Base-by-base conservation (phyloP, 2,797 vertebrate species). In the Miichthys miiuy region DNA sequence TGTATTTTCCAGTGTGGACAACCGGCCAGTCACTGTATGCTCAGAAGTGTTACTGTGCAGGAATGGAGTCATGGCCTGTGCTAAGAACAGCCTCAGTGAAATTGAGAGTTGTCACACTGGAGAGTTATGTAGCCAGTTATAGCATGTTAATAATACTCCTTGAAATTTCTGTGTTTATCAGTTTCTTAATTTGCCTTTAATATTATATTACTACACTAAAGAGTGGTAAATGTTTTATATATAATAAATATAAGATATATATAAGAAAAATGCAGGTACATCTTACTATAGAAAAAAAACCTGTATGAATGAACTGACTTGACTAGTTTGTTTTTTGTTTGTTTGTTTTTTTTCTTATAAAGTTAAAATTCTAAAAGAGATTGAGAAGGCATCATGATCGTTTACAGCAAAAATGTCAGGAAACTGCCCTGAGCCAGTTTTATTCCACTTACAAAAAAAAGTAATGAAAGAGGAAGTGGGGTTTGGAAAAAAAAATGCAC, bases 401-500 rank as follows among this genome's bases (percentile, higher is more conserved):
- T 80, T 81, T 51, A 66, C 46, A 70, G 67, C 57, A 64, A 7
- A 70, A 25, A 74, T 13, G 75, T 55, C 83, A n/a, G 62, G 51
- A 75, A 73, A 57, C 57, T 80, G 67, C 61, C 63, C 57, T 16
- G 16, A 83, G 74, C 68, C 66, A 71, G 68, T 70, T 79, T 80
- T 84, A 81, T 65, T 67, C 44, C 64, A 78, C 27, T 63, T 86
- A 34, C 58, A 34, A 65, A 60, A 48, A 82, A 57, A 86, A 75
- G 50, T 58, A 68, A 80, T 87, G 88, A 83, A 83, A 77, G 64
- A 81, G 79, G 80, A 88, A 85, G 80, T 62, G 72, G 83, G 84
- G 75, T 85, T 84, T 83, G 56, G 78, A 73, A 85, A 85, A 87
- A 87, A 88, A 87, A 87, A 88, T 86, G 79, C 71, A 75, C 77